Conservation (phyloP, 2,797 vertebrate genomes). For the Myotis planiceps region DNA sequence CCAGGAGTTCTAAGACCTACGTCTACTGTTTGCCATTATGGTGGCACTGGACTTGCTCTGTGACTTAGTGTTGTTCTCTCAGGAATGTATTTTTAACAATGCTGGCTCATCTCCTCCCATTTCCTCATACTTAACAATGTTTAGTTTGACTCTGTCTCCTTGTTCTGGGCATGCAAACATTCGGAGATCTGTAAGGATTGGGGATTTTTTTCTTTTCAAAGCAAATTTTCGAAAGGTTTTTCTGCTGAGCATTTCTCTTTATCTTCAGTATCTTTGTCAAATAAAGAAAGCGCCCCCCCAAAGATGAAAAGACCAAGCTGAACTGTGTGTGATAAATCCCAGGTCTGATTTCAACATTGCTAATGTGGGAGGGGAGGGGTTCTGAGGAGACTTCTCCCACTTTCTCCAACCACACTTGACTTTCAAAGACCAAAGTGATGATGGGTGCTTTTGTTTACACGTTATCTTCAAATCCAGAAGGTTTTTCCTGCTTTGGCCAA, state of each 20-base stretch:
- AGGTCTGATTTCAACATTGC: not conserved
- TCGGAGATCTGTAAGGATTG: not conserved
- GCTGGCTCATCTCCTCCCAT: not conserved
- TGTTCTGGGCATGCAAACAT: not conserved
- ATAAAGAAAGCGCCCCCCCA: not conserved
- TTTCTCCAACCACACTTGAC: not conserved
- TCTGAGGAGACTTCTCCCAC: not conserved
- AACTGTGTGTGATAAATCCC: not conserved
- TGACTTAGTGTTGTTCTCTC: not conserved
- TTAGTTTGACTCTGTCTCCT: not conserved
- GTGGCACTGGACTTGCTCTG: constrained; percentile 37
- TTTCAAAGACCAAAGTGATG: not conserved
- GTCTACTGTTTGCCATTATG: not conserved
- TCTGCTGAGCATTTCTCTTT: not conserved
- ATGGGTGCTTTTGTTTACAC: not conserved
- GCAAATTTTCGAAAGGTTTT: not conserved
- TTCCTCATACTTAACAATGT: not conserved
- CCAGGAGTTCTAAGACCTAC: not conserved
- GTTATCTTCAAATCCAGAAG: not conserved
- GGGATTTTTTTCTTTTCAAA: not conserved
- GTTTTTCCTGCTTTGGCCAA: not conserved
- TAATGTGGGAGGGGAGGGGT: not conserved
- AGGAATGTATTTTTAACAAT: not conserved
- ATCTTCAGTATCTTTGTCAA: constrained; percentile 26
- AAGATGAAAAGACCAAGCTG: not conserved